Evolutionary conservation across 1,140 invertebrate genomes (phyloP).

Genomic region (Amyelois transitella): DNA sequence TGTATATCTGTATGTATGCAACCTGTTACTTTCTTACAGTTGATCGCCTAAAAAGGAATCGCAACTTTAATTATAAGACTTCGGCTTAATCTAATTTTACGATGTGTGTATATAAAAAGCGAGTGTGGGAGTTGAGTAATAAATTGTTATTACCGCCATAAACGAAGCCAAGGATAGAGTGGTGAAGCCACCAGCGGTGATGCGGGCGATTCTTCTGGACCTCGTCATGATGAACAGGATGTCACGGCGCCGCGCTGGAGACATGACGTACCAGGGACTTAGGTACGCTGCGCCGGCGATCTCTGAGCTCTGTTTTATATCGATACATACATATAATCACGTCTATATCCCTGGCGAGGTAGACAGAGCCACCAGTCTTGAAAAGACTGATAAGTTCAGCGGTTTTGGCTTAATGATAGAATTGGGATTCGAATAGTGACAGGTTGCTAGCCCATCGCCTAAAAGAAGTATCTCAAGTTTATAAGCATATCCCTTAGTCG

Average conservation of each 20-base stretch:
- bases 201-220: slow-evolving; percentile 46
- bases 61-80: background rate
- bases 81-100: background rate
- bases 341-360: too few species aligned
- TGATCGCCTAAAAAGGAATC: background rate
- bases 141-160: slow-evolving; percentile 40
- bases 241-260: slow-evolving; percentile 41
- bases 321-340: background rate
- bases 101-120: background rate
- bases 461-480: too few species aligned
- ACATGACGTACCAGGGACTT: slow-evolving; percentile 64
- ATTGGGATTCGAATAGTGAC: too few species aligned
- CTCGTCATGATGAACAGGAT: slow-evolving; percentile 67
- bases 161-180: slow-evolving; percentile 68
- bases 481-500: too few species aligned
- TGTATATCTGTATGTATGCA: too few species aligned
- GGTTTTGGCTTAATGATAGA: too few species aligned
- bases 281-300: slow-evolving; percentile 56
- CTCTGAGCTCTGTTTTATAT: slow-evolving; percentile 37
- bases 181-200: slow-evolving; percentile 70
- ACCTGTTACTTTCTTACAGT: background rate
- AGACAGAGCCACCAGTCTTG: too few species aligned
- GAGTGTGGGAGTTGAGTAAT: too few species aligned
- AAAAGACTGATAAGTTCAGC: too few species aligned
- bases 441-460: too few species aligned